Percentiles rank a stretch among this genome's conserved stretches.
Conservation (phyloP, 2,888 invertebrate species). For the Macrophya alboannulata region DNA sequence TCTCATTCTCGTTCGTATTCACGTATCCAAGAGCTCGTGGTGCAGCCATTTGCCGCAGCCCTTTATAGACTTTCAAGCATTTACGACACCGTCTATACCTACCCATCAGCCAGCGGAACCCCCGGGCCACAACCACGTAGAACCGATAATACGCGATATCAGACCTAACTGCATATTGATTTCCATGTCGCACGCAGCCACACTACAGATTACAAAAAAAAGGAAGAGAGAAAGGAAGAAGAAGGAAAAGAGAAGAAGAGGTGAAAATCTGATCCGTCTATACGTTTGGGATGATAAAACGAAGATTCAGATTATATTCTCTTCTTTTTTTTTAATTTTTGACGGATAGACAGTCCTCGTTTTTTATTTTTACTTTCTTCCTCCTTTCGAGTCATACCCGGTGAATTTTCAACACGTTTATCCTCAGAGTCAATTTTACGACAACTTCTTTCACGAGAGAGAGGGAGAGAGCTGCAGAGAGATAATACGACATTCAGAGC, state of each 20-base stretch:
- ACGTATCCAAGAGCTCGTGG: neutral
- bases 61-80: conserved; percentile 64
- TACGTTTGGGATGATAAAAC: too few relatives aligned
- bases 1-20: neutral
- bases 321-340: too few relatives aligned
- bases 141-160: conserved; percentile 65
- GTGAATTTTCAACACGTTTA: neutral
- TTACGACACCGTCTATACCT: conserved; percentile 60
- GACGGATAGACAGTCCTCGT: too few relatives aligned
- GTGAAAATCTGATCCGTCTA: neutral
- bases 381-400: neutral
- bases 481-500: neutral
- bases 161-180: conserved; percentile 67
- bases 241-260: conserved; percentile 15
- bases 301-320: too few relatives aligned
- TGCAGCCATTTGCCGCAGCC: conserved; percentile 61
- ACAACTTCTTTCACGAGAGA: neutral
- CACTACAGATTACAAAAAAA: neutral
- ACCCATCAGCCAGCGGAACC: conserved; percentile 46
- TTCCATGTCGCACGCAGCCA: conserved; percentile 47
- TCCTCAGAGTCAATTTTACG: neutral
- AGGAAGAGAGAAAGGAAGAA: conserved; percentile 55
- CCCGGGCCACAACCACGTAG: conserved; percentile 54
- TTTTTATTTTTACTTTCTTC: neutral
- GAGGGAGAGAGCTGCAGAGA: neutral